These are phyloP conservation scores for Xiphias gladius DNA, from an alignment of 2,113 vertebrate genomes.

Conservation along the genomic window DNA sequence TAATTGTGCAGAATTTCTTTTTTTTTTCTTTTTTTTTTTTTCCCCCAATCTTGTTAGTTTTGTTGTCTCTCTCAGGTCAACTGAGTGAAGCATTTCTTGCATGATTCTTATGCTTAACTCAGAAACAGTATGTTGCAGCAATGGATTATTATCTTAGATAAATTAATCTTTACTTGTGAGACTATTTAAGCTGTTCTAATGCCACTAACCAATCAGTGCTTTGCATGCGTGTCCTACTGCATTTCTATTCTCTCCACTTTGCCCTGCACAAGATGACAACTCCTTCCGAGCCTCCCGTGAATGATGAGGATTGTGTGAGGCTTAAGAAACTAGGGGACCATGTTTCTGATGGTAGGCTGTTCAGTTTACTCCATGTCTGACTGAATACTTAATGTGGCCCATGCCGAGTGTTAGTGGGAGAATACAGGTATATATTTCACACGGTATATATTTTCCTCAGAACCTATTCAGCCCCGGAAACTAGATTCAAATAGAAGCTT, in stretches of 20 bases:
- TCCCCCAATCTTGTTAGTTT: background rate
- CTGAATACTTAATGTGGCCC: background rate
- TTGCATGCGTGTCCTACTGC: slow-evolving; percentile 6
- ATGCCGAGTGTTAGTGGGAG: background rate
- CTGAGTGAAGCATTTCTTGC: background rate
- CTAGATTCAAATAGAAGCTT: slow-evolving; percentile 35
- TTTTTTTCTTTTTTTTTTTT: background rate
- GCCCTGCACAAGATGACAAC: slow-evolving; percentile 55
- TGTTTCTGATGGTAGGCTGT: slow-evolving; percentile 45
- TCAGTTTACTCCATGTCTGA: background rate
- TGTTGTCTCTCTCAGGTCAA: background rate
- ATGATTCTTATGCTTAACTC: background rate
- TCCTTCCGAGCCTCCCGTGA: slow-evolving; percentile 27
- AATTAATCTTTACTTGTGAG: background rate
- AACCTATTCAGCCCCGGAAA: background rate
- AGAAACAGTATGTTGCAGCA: background rate
- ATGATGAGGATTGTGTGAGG: slow-evolving; percentile 29
- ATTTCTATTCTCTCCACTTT: slow-evolving; percentile 3
- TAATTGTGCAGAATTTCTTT: background rate
- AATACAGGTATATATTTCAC: background rate
- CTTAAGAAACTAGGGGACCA: background rate
- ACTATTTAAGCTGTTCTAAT: background rate
- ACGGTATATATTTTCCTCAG: background rate
- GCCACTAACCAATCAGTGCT: background rate
- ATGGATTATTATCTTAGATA: background rate